Conservation (phyloP, 2,113 vertebrate species). For the Sander vitreus region DNA sequence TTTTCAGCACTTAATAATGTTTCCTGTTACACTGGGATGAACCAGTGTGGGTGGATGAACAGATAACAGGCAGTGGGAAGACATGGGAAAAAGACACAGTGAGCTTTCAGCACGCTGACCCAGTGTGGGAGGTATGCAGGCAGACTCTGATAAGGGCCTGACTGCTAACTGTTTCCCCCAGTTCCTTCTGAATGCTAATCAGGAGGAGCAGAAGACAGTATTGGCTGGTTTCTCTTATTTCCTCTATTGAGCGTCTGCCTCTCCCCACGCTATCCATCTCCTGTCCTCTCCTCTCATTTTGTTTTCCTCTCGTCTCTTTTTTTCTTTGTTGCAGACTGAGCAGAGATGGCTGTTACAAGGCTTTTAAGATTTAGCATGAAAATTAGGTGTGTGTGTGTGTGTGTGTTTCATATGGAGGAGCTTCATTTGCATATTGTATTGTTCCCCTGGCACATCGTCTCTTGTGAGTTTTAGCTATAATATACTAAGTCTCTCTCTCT, state of each 20-base stretch:
- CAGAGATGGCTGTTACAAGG: constrained; percentile 53
- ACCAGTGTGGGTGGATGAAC: constrained; percentile 75
- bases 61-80: constrained; percentile 69
- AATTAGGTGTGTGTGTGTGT: constrained; percentile 11
- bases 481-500: constrained; percentile 50
- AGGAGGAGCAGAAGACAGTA: constrained; percentile 56
- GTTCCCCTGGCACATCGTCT: constrained; percentile 59
- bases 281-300: constrained; percentile 36
- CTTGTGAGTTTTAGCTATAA: constrained; percentile 54
- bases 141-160: constrained; percentile 69
- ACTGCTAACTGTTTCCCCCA: constrained; percentile 66
- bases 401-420: constrained; percentile 52
- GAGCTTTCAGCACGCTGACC: constrained; percentile 70
- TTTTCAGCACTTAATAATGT: constrained; percentile 61
- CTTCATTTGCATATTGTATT: constrained; percentile 75
- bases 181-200: constrained; percentile 73
- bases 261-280: constrained; percentile 51
- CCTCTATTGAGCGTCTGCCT: constrained; percentile 56
- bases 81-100: constrained; percentile 50
- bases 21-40: constrained; percentile 65
- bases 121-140: constrained; percentile 76
- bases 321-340: constrained; percentile 15
- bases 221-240: constrained; percentile 62
- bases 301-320: constrained; percentile 39
- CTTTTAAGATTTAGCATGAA: constrained; percentile 65